Conservation (phyloP, 2,113 vertebrate species). For the Pedionomus torquatus region DNA sequence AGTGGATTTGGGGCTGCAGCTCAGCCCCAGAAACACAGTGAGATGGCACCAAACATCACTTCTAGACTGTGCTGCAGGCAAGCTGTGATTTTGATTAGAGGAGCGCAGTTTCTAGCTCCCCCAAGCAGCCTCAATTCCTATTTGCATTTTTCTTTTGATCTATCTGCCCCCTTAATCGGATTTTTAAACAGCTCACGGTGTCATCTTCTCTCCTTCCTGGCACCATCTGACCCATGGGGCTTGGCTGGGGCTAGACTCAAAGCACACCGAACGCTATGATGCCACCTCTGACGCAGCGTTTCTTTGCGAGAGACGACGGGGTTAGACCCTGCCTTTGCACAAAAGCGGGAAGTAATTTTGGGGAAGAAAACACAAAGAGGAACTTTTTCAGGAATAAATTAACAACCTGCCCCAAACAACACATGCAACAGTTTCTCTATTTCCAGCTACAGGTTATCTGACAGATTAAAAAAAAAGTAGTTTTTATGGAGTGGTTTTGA, state of each 20-base stretch:
- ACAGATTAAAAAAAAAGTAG: not conserved
- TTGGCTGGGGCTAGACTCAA: not conserved
- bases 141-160: not conserved
- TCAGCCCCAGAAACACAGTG: not conserved
- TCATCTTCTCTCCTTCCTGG: not conserved
- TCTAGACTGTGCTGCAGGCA: not conserved
- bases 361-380: slow-evolving; percentile 6
- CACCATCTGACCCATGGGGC: not conserved
- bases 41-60: not conserved
- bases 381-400: slow-evolving; percentile 14
- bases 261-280: not conserved
- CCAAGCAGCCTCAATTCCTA: not conserved
- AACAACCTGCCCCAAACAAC: not conserved
- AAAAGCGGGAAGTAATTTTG: not conserved
- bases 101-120: not conserved
- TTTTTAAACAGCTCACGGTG: not conserved
- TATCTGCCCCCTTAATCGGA: not conserved
- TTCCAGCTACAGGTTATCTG: not conserved
- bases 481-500: not conserved
- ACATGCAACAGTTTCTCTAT: not conserved
- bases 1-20: not conserved
- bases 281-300: not conserved
- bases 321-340: not conserved
- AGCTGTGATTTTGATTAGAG: not conserved
- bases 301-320: not conserved